These are phyloP conservation scores for Hyperopisus bebe DNA, from an alignment of 2,113 vertebrate genomes.

Conservation along the genomic window DNA sequence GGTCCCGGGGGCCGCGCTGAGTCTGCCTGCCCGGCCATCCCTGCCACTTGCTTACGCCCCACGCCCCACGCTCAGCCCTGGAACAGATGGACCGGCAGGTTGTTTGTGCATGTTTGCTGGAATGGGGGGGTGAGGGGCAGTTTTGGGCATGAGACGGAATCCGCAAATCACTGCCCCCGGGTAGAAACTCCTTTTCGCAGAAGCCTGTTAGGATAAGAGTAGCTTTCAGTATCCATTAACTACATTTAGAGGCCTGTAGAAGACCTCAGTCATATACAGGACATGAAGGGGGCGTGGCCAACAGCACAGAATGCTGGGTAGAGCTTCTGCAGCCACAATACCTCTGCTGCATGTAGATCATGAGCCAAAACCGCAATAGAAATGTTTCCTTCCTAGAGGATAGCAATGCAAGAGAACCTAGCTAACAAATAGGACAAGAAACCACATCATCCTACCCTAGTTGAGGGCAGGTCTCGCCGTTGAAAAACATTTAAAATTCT, in stretches of 20 bases:
- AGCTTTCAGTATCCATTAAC: background rate
- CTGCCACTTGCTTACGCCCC: background rate
- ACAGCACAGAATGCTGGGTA: background rate
- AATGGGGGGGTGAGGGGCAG: background rate
- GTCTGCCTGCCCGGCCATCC: background rate
- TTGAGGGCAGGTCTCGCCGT: background rate
- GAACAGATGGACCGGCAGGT: background rate
- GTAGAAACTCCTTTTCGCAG: background rate
- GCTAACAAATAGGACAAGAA: background rate
- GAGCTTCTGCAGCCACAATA: background rate
- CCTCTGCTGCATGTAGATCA: background rate
- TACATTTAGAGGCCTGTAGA: background rate
- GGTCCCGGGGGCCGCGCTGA: background rate
- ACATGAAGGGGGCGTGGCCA: background rate
- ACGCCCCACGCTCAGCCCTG: background rate
- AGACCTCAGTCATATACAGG: background rate
- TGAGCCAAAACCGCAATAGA: background rate
- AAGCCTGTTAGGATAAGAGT: background rate
- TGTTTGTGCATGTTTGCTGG: background rate
- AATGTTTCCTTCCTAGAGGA: background rate
- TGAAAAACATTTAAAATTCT: background rate
- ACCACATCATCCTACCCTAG: background rate
- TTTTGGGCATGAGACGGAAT: background rate
- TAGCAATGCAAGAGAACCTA: background rate
- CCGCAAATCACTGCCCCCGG: background rate